A percentile compares a stretch with the other conserved stretches of the same genome.
Conservation (phyloP, 2,888 invertebrate species). For the Seira musarum region DNA sequence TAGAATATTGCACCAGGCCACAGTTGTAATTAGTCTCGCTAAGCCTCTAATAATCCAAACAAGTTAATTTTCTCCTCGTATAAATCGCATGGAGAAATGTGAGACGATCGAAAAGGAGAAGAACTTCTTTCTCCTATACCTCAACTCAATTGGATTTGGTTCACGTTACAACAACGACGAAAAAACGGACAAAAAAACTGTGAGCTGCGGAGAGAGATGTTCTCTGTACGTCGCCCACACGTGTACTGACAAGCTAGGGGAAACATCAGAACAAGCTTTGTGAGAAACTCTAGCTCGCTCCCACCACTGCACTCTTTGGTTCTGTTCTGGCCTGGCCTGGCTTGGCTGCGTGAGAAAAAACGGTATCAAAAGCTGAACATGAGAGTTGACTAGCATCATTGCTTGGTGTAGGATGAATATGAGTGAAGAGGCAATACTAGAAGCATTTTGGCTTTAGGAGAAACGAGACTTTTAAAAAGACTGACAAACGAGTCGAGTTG, state of each 20-base stretch:
- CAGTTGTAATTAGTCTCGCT: background rate
- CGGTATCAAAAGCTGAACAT: background rate
- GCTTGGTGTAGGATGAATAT: too few species aligned
- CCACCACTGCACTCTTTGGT: constrained; percentile 16
- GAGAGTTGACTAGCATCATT: background rate
- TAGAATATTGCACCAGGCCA: background rate
- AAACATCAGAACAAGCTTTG: constrained; percentile 39
- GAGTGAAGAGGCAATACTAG: too few species aligned
- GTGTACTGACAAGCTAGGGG: constrained; percentile 62
- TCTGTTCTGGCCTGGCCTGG: background rate
- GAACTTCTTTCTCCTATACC: too few species aligned
- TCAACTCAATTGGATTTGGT: background rate
- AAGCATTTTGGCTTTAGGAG: too few species aligned
- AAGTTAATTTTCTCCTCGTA: constrained; percentile 1
- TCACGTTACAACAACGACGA: background rate
- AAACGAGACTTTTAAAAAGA: too few species aligned
- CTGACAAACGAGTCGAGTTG: too few species aligned
- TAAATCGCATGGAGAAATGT: constrained; percentile 5
- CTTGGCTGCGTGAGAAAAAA: constrained; percentile 28
- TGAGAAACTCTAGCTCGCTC: constrained; percentile 20
- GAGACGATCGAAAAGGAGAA: constrained; percentile 19
- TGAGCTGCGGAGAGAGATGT: constrained; percentile 62
- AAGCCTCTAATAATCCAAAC: background rate
- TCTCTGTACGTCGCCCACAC: constrained; percentile 68
- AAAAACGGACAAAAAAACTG: constrained; percentile 22